Conservation (phyloP, 1,140 invertebrate species). For the Drosophila santomea region DNA sequence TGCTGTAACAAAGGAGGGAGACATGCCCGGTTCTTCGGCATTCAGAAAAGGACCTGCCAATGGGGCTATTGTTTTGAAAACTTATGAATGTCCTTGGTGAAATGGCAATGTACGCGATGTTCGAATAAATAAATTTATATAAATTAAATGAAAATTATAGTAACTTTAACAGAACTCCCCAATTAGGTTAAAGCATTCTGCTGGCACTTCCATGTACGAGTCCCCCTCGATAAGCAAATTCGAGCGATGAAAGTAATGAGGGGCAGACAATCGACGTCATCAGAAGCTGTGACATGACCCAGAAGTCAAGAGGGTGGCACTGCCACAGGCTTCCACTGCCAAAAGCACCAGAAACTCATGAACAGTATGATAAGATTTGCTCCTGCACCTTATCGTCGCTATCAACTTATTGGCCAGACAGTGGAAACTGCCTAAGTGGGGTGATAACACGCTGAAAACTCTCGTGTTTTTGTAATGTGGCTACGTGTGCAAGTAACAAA, state of each 20-base stretch:
- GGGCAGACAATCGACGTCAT: conserved; percentile 41
- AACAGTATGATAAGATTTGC: conserved; percentile 22
- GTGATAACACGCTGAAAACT: conserved; percentile 7
- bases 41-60: neutral
- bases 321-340: conserved; percentile 20
- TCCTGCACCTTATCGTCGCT: conserved; percentile 38
- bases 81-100: neutral
- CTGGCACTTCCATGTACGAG: neutral
- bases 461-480: neutral
- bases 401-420: conserved; percentile 28
- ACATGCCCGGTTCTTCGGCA: neutral
- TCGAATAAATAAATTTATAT: neutral
- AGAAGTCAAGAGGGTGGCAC: conserved; percentile 16
- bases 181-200: conserved; percentile 40
- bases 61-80: neutral
- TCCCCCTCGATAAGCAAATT: conserved; percentile 8
- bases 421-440: conserved; percentile 35
- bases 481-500: neutral
- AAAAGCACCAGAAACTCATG: neutral
- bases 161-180: neutral
- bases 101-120: too few species aligned
- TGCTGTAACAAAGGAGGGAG: neutral
- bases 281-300: conserved; percentile 19
- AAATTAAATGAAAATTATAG: neutral
- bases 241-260: conserved; percentile 28